Evolutionary conservation across 1,140 invertebrate species (phyloP), one percentile per base, ranked within the genome.

Genomic region (Parapsyche elsis): DNA sequence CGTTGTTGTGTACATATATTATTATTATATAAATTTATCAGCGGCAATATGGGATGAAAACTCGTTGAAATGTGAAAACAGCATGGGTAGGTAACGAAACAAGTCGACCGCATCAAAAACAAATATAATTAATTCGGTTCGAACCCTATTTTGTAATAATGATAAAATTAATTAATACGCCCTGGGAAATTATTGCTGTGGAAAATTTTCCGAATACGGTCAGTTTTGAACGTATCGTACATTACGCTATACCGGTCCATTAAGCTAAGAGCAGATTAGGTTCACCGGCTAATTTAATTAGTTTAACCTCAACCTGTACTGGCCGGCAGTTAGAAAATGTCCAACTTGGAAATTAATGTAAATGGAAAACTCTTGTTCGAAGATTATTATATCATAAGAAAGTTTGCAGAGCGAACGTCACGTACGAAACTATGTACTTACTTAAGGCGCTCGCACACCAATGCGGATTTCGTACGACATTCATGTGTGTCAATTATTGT

Each of bases 211-310:
- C 57, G 21, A 61, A 61, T 19, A 61, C 14, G 26, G 23, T 67
- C 64, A 67, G 26, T 4, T 67, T 12, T 23, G 21, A 12, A 1
- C 10, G 19, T n/a, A n/a, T n/a, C 59, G 59, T 23, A 46, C 12
- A 46, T 46, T 16, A 16, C 49, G 49, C 4, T 53, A 53, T 26
- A 23, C 64, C 64, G 64, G 64, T 67, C 64, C 64, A 67, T 67
- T 67, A 67, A 26, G 24, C 23, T 10, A 4, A 30, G 12, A 67
- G 23, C 23, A 23, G 64, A 67, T 67, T 67, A 67, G 24, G 23
- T 67, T 67, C 24, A 26, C 64, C 64, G 19, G 21, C 2, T 67
- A 67, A 67, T 26, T 67, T 67, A 67, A 67, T 67, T 67, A 67
- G 64, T 19, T 24, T 23, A 26, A n/a, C 24, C 24, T 67, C 64